These are phyloP conservation scores for Sthenelais limicola DNA, from an alignment of 2,888 invertebrate genomes.

Conservation along the genomic window DNA sequence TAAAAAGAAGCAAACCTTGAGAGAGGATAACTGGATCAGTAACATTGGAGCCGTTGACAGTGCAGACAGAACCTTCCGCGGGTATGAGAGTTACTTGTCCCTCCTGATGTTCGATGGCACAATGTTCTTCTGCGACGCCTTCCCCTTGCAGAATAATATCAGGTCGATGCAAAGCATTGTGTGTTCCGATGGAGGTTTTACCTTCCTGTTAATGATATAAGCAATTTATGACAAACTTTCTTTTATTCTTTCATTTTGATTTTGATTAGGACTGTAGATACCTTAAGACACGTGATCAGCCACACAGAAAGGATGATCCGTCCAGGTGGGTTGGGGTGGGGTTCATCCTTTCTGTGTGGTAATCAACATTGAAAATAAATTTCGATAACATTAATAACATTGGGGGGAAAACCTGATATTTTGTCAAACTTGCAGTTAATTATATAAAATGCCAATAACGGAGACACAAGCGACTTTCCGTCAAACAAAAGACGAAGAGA, in stretches of 20 bases:
- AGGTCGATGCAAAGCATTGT: constrained; percentile 79
- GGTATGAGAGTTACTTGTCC: constrained; percentile 65
- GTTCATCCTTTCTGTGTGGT: too few relatives aligned
- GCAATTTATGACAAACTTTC: not conserved
- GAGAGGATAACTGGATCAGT: constrained; percentile 60
- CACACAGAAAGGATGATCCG: too few relatives aligned
- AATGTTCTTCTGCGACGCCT: constrained; percentile 64
- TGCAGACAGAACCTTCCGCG: constrained; percentile 57
- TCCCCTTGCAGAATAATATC: constrained; percentile 80
- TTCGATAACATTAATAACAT: too few relatives aligned
- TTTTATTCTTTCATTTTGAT: not conserved
- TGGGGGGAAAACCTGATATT: too few relatives aligned
- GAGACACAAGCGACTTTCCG: too few relatives aligned
- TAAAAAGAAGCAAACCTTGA: constrained; percentile 70
- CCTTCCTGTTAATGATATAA: constrained; percentile 79
- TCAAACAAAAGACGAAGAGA: too few relatives aligned
- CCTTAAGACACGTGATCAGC: too few relatives aligned
- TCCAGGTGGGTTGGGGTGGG: too few relatives aligned
- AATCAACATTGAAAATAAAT: too few relatives aligned
- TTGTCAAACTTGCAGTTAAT: too few relatives aligned
- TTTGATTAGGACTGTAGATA: too few relatives aligned
- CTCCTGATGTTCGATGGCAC: constrained; percentile 58
- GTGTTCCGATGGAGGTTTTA: constrained; percentile 87
- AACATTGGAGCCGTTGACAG: constrained; percentile 64
- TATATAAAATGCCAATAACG: too few relatives aligned